These are phyloP conservation scores for Agrilus planipennis DNA, from an alignment of 1,140 invertebrate genomes.

Conservation along the genomic window DNA sequence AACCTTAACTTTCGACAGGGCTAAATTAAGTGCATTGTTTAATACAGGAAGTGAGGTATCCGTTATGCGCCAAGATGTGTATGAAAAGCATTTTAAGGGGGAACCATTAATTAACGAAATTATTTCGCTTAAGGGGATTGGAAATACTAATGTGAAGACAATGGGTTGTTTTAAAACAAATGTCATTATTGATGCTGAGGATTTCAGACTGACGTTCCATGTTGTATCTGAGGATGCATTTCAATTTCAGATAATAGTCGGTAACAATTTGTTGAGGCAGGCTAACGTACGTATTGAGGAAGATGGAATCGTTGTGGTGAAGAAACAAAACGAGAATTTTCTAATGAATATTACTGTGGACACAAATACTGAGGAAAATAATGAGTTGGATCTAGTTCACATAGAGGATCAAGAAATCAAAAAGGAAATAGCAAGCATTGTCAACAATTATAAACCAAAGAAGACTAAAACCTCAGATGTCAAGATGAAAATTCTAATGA, in stretches of 20 bases:
- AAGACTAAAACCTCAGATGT: too few relatives aligned
- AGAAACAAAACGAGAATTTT: background rate
- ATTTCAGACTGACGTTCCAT: background rate
- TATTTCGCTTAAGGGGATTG: background rate
- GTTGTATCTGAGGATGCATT: background rate
- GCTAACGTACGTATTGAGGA: background rate
- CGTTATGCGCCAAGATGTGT: background rate
- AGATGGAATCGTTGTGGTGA: background rate
- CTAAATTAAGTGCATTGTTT: too few relatives aligned
- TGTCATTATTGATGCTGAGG: slow-evolving; percentile 1
- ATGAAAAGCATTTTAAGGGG: background rate
- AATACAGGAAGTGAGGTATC: slow-evolving; percentile 2
- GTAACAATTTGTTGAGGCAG: background rate
- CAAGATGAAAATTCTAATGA: slow-evolving; percentile 7
- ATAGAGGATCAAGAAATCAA: background rate
- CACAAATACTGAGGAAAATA: background rate
- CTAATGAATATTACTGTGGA: slow-evolving; percentile 1
- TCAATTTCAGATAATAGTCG: background rate
- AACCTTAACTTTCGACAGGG: too few relatives aligned
- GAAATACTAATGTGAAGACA: background rate
- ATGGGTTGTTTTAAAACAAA: slow-evolving; percentile 1
- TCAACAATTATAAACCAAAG: slow-evolving; percentile 9
- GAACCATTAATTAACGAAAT: background rate
- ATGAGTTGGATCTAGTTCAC: background rate
- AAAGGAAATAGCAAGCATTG: slow-evolving; percentile 8